phyloP scores from a whole-genome alignment of 2,797 vertebrate genomes.

The Centroberyx gerrardi region DNA sequence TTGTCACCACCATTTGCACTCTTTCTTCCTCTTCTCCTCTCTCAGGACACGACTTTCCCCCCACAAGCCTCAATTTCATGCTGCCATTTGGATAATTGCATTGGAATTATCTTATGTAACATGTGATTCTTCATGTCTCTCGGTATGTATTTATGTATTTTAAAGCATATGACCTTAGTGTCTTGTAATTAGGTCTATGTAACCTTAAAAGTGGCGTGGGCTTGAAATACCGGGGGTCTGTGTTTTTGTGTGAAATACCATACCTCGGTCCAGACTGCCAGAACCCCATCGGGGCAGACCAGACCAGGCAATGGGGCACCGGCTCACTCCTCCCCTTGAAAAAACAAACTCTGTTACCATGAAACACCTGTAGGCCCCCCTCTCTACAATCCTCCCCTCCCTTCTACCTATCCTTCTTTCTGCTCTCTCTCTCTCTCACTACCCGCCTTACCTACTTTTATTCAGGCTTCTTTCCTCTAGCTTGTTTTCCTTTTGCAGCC shows the following conservation, averaged over 20 bases:
- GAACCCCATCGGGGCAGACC: slow-evolving; percentile 46
- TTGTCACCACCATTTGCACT: slow-evolving; percentile 46
- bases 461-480: slow-evolving; percentile 29
- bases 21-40: slow-evolving; percentile 45
- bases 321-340: slow-evolving; percentile 73
- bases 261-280: slow-evolving; percentile 51
- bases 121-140: slow-evolving; percentile 47
- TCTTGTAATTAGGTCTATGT: slow-evolving; percentile 50
- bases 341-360: slow-evolving; percentile 76
- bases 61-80: slow-evolving; percentile 39
- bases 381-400: neutral
- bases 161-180: slow-evolving; percentile 41
- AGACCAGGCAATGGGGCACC: slow-evolving; percentile 59
- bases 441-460: slow-evolving; percentile 3
- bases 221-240: slow-evolving; percentile 47
- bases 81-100: slow-evolving; percentile 60
- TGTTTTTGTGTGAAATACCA: slow-evolving; percentile 75
- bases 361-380: slow-evolving; percentile 70
- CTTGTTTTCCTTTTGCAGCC: slow-evolving; percentile 37
- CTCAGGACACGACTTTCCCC: slow-evolving; percentile 44
- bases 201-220: slow-evolving; percentile 57
- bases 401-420: slow-evolving; percentile 16
- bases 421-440: slow-evolving; percentile 20
- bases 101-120: slow-evolving; percentile 60
- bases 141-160: slow-evolving; percentile 44